Conservation (phyloP, 37 sponge, comb jelly and placozoan genomes). For the Amphimedon queenslandica region DNA sequence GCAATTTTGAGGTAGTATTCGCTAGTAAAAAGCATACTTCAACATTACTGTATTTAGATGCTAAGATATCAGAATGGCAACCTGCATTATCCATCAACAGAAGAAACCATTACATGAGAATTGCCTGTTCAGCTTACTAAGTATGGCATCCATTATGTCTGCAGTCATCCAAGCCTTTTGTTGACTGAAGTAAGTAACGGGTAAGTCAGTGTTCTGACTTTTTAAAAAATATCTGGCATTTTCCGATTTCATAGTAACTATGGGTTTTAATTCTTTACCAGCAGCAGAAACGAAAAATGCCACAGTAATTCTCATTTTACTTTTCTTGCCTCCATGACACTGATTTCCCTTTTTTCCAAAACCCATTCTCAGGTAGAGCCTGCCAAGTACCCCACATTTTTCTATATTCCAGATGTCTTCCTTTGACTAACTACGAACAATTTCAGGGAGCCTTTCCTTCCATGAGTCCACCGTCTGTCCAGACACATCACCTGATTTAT, state of each 20-base stretch:
- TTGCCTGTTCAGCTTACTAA: background rate
- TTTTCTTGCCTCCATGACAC: conserved; percentile 21
- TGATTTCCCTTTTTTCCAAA: conserved; percentile 46
- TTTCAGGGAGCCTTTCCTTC: conserved; percentile 51
- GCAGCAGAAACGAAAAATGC: conserved; percentile 1
- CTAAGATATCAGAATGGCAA: conserved; percentile 5
- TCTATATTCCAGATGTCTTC: conserved; percentile 45
- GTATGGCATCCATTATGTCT: conserved; percentile 24
- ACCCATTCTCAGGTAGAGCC: conserved; percentile 65
- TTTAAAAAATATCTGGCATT: conserved; percentile 29
- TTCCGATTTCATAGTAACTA: conserved; percentile 40
- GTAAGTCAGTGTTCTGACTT: conserved; percentile 15
- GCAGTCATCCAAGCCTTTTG: conserved; percentile 27
- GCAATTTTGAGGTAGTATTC: background rate
- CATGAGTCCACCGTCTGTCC: conserved; percentile 37
- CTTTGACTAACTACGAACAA: conserved; percentile 14
- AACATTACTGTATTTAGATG: background rate
- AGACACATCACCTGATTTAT: conserved; percentile 42
- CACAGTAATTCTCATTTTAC: conserved; percentile 3
- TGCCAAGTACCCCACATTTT: conserved; percentile 40
- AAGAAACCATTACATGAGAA: background rate
- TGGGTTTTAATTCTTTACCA: conserved; percentile 12
- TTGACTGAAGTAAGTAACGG: conserved; percentile 32
- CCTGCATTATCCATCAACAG: conserved; percentile 38
- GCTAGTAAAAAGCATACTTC: background rate